phyloP scores from a whole-genome alignment of 2,888 invertebrate species.

The Rugalucina vietnamica region DNA sequence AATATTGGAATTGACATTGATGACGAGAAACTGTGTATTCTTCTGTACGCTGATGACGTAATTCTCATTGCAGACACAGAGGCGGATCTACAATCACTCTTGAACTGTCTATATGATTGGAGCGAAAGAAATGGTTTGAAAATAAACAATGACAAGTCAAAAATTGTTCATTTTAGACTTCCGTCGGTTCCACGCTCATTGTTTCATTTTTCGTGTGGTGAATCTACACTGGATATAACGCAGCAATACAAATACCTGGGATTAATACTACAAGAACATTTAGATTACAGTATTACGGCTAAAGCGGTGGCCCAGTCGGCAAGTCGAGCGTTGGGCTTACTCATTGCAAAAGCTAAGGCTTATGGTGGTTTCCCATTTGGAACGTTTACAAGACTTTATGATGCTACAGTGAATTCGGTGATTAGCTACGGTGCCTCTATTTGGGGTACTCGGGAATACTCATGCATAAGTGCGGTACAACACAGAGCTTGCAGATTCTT shows the following conservation, averaged over 20 bases:
- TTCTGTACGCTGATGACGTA: conserved; percentile 4
- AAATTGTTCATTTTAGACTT: neutral
- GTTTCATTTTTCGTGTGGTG: neutral
- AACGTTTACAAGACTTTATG: conserved; percentile 22
- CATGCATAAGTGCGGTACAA: conserved; percentile 21
- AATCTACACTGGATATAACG: neutral
- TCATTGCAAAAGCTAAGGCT: conserved; percentile 15
- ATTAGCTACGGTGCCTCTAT: conserved; percentile 26
- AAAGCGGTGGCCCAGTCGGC: conserved; percentile 17
- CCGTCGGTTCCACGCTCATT: neutral
- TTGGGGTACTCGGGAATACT: conserved; percentile 4
- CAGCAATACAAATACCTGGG: conserved; percentile 8
- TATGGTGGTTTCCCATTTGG: conserved; percentile 11
- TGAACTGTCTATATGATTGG: neutral
- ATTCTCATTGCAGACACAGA: neutral
- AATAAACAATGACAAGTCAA: conserved; percentile 1
- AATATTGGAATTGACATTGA: neutral
- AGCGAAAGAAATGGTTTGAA: neutral
- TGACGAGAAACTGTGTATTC: neutral
- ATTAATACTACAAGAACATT: conserved; percentile 18
- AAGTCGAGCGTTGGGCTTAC: conserved; percentile 17
- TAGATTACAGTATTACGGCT: conserved; percentile 20
- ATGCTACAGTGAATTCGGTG: neutral
- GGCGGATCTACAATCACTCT: neutral
- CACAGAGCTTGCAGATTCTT: conserved; percentile 14